These are phyloP conservation scores for Protonibea diacanthus DNA, from an alignment of 2,797 vertebrate species.

Conservation along the genomic window DNA sequence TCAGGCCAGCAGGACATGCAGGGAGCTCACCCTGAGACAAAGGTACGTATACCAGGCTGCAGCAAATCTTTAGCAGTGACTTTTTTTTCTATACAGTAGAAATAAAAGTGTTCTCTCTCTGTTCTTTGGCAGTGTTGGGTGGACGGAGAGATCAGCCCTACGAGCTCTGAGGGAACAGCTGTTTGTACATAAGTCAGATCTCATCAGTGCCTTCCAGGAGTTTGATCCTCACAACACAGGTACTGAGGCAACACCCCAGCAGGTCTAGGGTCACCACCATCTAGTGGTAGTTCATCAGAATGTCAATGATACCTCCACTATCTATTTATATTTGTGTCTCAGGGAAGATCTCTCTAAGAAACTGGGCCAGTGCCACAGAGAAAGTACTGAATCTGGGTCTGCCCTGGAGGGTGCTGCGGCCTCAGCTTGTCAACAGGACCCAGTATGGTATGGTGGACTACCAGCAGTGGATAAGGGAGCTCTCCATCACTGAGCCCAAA, in stretches of 20 bases:
- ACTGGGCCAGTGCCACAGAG: slow-evolving; percentile 91
- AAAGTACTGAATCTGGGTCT: slow-evolving; percentile 87
- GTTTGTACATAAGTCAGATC: slow-evolving; percentile 91
- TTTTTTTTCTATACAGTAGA: too few species aligned
- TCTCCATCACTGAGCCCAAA: slow-evolving; percentile 87
- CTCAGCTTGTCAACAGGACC: slow-evolving; percentile 86
- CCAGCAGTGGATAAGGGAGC: slow-evolving; percentile 88
- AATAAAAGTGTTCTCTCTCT: slow-evolving; percentile 1
- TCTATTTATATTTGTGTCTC: neutral
- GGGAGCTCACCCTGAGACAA: slow-evolving; percentile 90
- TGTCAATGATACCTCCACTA: neutral
- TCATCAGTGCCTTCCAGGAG: slow-evolving; percentile 87
- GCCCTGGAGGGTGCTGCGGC: slow-evolving; percentile 92
- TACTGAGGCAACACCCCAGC: slow-evolving; percentile 49
- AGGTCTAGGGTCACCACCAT: too few species aligned
- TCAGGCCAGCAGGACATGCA: slow-evolving; percentile 88
- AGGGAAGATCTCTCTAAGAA: slow-evolving; percentile 88
- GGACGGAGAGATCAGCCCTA: slow-evolving; percentile 93
- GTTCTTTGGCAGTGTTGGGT: slow-evolving; percentile 85
- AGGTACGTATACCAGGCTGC: slow-evolving; percentile 78
- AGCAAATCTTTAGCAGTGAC: neutral
- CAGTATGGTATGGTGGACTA: slow-evolving; percentile 86
- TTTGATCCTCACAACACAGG: slow-evolving; percentile 86
- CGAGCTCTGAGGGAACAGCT: slow-evolving; percentile 89
- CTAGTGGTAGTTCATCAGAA: neutral